Evolutionary conservation across 2,888 invertebrate species (phyloP), one percentile per base, ranked within the genome.

Genomic region (Dorcus parallelipipedus): DNA sequence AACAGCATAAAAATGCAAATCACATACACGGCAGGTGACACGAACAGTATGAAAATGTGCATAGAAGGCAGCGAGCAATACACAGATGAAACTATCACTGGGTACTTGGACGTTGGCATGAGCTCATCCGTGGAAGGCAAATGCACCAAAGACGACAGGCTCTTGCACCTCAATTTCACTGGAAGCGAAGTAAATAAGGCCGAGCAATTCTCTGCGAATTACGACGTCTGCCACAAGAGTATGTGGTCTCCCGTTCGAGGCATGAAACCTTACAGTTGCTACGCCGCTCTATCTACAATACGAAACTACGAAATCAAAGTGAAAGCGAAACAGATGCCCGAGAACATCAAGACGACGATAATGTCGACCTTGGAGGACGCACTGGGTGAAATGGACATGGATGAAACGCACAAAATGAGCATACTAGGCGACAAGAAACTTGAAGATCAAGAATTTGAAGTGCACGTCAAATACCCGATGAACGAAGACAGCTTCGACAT

Each of bases 111-210:
- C 4, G 54, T 79, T 38, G 67, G 66, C 0, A 72, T 73, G 62
- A 76, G 73, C 26, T 57, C 69, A 45, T 68, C 74, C 7, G 61
- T 69, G 43, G 71, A 73, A n/a, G 71, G 69, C 20, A 71, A 70
- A 58, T 78, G 77, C 54, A 67, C 65, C 3, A 69, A 67, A 14
- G 73, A 76, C 43, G 74, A 74, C 38, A 67, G 70, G 23, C 56
- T 71, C 2, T 56, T 80, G 26, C 68, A 67, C 4, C 56, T 79
- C 3, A 69, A 59, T 0, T 59, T 74, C 43, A 73, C 66, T 54
- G 78, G 77, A 33, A 72, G 74, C 61, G 59, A 61, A 52, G 69
- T 75, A 0, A 67, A 73, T 3, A 78, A 78, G 58, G 79, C 80
- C 65, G 68, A 67, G 41, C 63, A 71, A 26, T 60, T 54, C 5